These are phyloP conservation scores for Saccostrea cuccullata DNA, from an alignment of 1,140 invertebrate species.

Conservation along the genomic window DNA sequence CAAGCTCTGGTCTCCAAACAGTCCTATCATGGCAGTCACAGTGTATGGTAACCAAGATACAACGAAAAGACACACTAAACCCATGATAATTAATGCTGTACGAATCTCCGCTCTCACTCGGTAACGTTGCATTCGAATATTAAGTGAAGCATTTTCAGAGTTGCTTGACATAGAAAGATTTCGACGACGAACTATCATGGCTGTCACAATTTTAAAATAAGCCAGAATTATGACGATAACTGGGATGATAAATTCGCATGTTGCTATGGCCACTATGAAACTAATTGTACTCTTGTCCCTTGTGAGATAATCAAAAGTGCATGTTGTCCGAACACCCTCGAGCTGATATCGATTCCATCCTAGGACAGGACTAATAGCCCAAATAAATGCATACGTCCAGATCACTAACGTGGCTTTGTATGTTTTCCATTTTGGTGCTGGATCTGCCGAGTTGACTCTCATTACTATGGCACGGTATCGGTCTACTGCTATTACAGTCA, in stretches of 20 bases:
- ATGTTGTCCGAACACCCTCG: constrained; percentile 59
- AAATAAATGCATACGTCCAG: constrained; percentile 61
- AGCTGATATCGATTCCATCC: constrained; percentile 62
- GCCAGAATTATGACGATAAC: constrained; percentile 56
- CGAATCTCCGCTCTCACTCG: constrained; percentile 51
- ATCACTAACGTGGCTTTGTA: constrained; percentile 28
- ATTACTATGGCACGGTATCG: constrained; percentile 56
- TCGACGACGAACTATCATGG: constrained; percentile 48
- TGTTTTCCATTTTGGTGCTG: constrained; percentile 1
- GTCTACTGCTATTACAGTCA: constrained; percentile 61
- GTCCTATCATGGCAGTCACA: constrained; percentile 86
- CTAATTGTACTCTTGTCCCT: constrained; percentile 39
- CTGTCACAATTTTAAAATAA: constrained; percentile 53
- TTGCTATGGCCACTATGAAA: constrained; percentile 54
- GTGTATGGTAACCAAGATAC: constrained; percentile 76
- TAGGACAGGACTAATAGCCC: constrained; percentile 55
- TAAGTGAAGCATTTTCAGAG: constrained; percentile 32
- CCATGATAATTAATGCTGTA: constrained; percentile 48
- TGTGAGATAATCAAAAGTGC: constrained; percentile 80
- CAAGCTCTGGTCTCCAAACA: constrained; percentile 80
- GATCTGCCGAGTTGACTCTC: constrained; percentile 60
- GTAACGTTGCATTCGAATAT: constrained; percentile 23
- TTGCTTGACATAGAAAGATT: constrained; percentile 41
- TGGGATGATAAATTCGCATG: constrained; percentile 55
- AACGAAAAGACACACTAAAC: constrained; percentile 58